A percentile compares a stretch with the other conserved stretches of the same genome.
Evolutionary conservation across 2,113 vertebrate species (phyloP).

Genomic region (Synodontis membranacea): DNA sequence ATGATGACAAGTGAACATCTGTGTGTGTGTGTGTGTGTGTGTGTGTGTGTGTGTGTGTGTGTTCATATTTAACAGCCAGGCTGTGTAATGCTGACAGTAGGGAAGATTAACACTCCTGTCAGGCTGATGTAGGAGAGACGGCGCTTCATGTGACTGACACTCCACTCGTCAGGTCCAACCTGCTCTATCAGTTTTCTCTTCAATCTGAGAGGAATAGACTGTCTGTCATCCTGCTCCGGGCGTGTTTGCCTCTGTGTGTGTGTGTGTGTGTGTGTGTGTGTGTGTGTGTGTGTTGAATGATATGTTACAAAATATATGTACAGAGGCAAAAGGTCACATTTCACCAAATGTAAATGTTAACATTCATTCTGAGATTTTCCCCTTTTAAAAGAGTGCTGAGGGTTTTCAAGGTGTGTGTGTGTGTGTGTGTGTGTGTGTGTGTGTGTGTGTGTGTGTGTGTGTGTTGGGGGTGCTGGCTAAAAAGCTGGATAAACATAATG

Average conservation of each 20-base stretch:
- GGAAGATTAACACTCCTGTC: constrained; percentile 29
- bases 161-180: constrained; percentile 42
- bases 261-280: constrained; percentile 34
- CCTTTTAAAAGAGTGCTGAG: not conserved
- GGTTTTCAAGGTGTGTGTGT: not conserved
- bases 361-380: not conserved
- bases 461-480: not conserved
- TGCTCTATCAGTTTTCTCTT: constrained; percentile 18
- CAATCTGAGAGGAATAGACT: not conserved
- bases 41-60: not conserved
- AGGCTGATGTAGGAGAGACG: constrained; percentile 38
- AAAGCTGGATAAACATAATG: not conserved
- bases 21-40: not conserved
- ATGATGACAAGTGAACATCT: not conserved
- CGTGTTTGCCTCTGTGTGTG: not conserved
- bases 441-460: constrained; percentile 1
- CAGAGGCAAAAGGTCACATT: constrained; percentile 17
- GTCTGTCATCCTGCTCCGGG: constrained; percentile 6
- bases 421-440: not conserved
- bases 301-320: not conserved
- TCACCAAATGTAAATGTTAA: not conserved
- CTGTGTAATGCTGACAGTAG: constrained; percentile 20
- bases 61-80: not conserved
- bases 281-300: constrained; percentile 12
- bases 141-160: constrained; percentile 15